These are phyloP conservation scores for Lamprotornis superbus DNA, from an alignment of 2,113 vertebrate species.

Conservation along the genomic window DNA sequence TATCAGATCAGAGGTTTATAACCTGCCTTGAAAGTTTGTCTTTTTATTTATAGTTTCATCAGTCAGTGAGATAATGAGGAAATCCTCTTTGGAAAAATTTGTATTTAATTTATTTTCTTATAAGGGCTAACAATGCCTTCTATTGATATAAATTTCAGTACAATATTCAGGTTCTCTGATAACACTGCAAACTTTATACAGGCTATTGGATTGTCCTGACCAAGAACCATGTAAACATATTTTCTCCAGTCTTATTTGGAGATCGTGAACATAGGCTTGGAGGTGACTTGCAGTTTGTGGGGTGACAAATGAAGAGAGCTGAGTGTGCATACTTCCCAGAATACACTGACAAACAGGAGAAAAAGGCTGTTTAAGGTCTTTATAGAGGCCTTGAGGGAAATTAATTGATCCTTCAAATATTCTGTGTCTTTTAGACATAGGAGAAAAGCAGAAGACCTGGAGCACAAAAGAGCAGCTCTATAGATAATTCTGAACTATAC, in stretches of 20 bases:
- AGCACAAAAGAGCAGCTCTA: not conserved
- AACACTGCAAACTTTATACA: not conserved
- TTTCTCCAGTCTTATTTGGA: not conserved
- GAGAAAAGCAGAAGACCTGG: not conserved
- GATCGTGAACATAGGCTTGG: accelerated
- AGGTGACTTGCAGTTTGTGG: not conserved
- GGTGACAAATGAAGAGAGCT: not conserved
- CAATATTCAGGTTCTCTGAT: not conserved
- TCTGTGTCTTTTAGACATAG: not conserved
- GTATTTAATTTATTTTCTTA: not conserved
- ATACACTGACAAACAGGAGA: not conserved
- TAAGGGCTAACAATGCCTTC: not conserved
- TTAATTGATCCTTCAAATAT: not conserved
- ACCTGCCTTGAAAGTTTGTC: not conserved
- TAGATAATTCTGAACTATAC: not conserved
- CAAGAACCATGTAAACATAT: not conserved
- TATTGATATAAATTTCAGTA: not conserved
- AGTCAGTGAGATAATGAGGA: not conserved
- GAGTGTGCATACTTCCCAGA: not conserved
- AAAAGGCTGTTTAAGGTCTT: not conserved
- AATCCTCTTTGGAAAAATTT: not conserved
- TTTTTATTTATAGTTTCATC: not conserved
- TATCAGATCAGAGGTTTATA: not conserved
- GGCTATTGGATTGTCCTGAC: not conserved
- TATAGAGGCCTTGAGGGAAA: not conserved